Evolutionary conservation across 2,113 vertebrate species (phyloP), one percentile per base, ranked within the genome.

Genomic region (Chloropsis hardwickii): DNA sequence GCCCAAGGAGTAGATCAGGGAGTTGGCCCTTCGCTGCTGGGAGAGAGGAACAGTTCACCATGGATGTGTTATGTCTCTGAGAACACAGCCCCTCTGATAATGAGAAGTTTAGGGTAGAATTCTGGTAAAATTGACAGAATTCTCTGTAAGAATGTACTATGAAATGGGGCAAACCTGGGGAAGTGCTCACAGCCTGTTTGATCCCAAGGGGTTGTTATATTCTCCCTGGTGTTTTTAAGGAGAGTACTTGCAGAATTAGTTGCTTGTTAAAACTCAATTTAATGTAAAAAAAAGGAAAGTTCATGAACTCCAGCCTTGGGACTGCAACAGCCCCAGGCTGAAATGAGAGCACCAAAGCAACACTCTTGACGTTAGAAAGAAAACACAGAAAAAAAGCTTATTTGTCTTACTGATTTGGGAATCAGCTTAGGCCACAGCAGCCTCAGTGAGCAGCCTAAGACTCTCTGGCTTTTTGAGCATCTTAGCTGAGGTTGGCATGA

Each of bases 381-480:
- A 76, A 20, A 12, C 10, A 31, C 4, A 83, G 47, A 81, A 54
- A 82, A 64, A 69, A 91, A 23, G 12, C 56, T 20, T 0, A 15
- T 76, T 79, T 94, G 13, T 93, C 47, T 87, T 60, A 42, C 53
- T 70, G 71, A 54, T 77, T 58, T 78, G 40, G 44, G 53, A 95
- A 86, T 66, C 70, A 88, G 51, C 44, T 66, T 82, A 90, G 96
- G 92, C 92, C 93, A 84, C 29, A 80, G 67, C 66, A 77, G 64
- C 40, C 80, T 83, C 51, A 74, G 47, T 21, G 74, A 93, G 70
- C 57, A 90, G 74, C 71, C 77, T 85, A 79, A 91, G 61, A 39
- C 22, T 60, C 88, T 64, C 20, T 14, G 14, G 70, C 71, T 90
- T 81, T 80, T 27, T 74, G 35, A 94, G 69, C 9, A 1, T 86